These are phyloP conservation scores for Tragulus kanchil DNA, from an alignment of 2,113 vertebrate genomes.

Conservation along the genomic window DNA sequence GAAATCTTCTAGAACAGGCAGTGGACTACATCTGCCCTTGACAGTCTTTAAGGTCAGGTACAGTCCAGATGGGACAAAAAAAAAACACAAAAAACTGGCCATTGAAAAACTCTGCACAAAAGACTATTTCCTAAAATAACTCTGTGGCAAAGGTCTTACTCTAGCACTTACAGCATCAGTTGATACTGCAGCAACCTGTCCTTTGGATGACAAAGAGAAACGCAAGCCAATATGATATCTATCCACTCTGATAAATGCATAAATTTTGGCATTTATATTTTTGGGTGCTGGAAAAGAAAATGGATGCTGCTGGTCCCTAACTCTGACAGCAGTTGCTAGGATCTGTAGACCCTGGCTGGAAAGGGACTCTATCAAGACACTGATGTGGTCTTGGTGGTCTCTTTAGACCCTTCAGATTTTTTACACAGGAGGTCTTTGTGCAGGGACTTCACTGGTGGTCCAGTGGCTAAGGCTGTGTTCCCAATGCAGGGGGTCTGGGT, in stretches of 20 bases:
- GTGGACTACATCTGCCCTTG: slow-evolving; percentile 62
- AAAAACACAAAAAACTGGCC: slow-evolving; percentile 26
- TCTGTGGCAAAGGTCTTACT: slow-evolving; percentile 36
- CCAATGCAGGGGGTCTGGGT: background rate
- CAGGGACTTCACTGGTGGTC: background rate
- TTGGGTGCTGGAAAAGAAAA: slow-evolving; percentile 10
- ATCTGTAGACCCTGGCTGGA: background rate
- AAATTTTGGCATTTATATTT: background rate
- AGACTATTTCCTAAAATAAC: slow-evolving; percentile 73
- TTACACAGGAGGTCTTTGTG: background rate
- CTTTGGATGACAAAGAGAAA: slow-evolving; percentile 34
- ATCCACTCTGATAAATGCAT: background rate
- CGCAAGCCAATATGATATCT: background rate
- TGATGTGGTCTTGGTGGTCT: background rate
- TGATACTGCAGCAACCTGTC: slow-evolving; percentile 32
- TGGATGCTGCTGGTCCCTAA: background rate
- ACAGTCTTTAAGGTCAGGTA: slow-evolving; percentile 67
- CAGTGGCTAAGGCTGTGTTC: background rate
- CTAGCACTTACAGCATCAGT: slow-evolving; percentile 23
- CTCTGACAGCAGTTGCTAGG: background rate
- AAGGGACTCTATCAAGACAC: background rate
- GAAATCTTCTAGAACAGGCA: slow-evolving; percentile 61
- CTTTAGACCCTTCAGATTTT: background rate
- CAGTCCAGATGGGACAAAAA: slow-evolving; percentile 20
- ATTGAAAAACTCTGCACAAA: slow-evolving; percentile 21